Percentiles rank a stretch among this genome's conserved stretches.
Evolutionary conservation across 2,888 invertebrate species (phyloP).

Genomic region (Hemistola chrysoprasaria): DNA sequence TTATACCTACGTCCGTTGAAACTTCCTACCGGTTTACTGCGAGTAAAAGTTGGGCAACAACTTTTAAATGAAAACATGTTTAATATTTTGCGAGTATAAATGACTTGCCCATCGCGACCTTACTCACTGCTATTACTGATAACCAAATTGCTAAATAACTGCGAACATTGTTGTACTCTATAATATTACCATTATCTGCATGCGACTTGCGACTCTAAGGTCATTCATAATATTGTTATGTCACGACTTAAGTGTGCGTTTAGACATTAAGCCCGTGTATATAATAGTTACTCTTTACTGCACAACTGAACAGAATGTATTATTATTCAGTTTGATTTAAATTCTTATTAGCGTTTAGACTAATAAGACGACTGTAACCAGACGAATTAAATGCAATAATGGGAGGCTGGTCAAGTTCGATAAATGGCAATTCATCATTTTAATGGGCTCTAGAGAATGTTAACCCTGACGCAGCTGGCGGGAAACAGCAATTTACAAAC

Average conservation of each 20-base stretch:
- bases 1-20: constrained; percentile 28
- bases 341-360: constrained; percentile 3
- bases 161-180: constrained; percentile 33
- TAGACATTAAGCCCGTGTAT: constrained; percentile 6
- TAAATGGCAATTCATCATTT: constrained; percentile 37
- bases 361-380: constrained; percentile 28
- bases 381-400: constrained; percentile 24
- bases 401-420: constrained; percentile 25
- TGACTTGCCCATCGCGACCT: constrained; percentile 50
- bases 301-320: no score
- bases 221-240: constrained; percentile 23
- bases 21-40: constrained; percentile 36
- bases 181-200: constrained; percentile 22
- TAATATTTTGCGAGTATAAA: constrained; percentile 25
- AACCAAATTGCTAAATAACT: constrained; percentile 43
- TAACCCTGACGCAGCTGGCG: constrained; percentile 54
- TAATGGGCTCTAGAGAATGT: constrained; percentile 50
- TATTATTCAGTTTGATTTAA: no score
- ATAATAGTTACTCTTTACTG: not conserved
- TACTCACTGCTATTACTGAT: constrained; percentile 45
- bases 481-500: constrained; percentile 53
- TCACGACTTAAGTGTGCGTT: constrained; percentile 13
- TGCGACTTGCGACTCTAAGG: constrained; percentile 25
- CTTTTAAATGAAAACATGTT: constrained; percentile 41
- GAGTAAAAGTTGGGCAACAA: constrained; percentile 40